A percentile compares a stretch with the other conserved stretches of the same genome.
Conservation (phyloP, 1,140 invertebrate genomes). For the Chelonus insularis region DNA sequence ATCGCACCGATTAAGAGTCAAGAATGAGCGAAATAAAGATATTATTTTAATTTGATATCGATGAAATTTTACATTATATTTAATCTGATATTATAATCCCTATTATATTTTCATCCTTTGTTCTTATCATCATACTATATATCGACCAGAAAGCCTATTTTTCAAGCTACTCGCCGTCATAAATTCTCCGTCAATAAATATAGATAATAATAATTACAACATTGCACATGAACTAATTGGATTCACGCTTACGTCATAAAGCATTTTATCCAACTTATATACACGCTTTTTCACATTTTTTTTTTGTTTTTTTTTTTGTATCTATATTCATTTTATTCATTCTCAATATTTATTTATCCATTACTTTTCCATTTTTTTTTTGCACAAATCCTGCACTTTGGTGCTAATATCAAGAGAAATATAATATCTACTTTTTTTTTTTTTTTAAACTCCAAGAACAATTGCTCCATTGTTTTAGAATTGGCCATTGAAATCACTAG, state of each 20-base stretch:
- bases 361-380: too few relatives aligned
- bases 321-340: too few relatives aligned
- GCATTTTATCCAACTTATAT: constrained; percentile 28
- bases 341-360: too few relatives aligned
- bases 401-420: too few relatives aligned
- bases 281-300: constrained; percentile 10
- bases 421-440: too few relatives aligned
- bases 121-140: neutral
- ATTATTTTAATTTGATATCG: neutral
- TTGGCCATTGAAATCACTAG: too few relatives aligned
- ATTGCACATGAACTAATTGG: constrained; percentile 32
- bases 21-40: neutral
- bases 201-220: constrained; percentile 34
- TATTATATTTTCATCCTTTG: neutral
- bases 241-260: constrained; percentile 30
- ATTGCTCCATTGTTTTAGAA: too few relatives aligned
- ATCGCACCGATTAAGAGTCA: constrained; percentile 24
- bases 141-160: neutral
- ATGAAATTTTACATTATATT: neutral
- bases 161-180: constrained; percentile 15
- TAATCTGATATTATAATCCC: neutral
- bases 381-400: too few relatives aligned
- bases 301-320: too few relatives aligned
- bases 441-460: too few relatives aligned
- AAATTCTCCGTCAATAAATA: constrained; percentile 29